phyloP scores from a whole-genome alignment of 1,140 invertebrate genomes.

The Chelonus insularis region DNA sequence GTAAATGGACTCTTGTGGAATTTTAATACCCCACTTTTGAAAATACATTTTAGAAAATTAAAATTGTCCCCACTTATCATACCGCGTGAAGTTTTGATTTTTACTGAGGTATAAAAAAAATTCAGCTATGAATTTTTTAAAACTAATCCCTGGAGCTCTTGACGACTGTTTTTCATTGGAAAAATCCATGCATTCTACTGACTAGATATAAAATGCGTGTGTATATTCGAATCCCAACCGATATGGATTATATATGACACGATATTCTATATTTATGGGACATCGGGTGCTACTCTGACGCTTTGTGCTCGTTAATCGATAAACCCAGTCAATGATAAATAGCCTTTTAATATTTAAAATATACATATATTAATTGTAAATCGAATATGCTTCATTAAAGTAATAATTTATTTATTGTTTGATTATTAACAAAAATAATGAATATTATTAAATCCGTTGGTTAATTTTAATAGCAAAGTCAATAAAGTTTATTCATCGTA shows the following conservation, averaged over 20 bases:
- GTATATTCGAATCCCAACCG: slow-evolving; percentile 29
- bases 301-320: slow-evolving; percentile 50
- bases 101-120: slow-evolving; percentile 33
- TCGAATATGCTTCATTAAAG: background rate
- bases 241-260: slow-evolving; percentile 41
- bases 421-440: too few species aligned
- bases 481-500: too few species aligned
- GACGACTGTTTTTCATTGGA: slow-evolving; percentile 57
- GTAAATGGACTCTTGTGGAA: too few species aligned
- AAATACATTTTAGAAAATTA: too few species aligned
- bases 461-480: too few species aligned
- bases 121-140: slow-evolving; percentile 37
- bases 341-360: slow-evolving; percentile 3
- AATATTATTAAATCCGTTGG: too few species aligned
- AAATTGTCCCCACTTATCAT: background rate
- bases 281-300: slow-evolving; percentile 36
- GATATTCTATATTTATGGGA: slow-evolving; percentile 49
- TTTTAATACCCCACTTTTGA: too few species aligned
- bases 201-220: slow-evolving; percentile 51
- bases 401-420: background rate
- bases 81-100: background rate
- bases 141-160: slow-evolving; percentile 52
- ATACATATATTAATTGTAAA: slow-evolving; percentile 21
- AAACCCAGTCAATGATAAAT: slow-evolving; percentile 32
- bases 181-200: slow-evolving; percentile 32